Base-by-base conservation (phyloP, 30 jellyfish, hydroid and myxozoan species). In the Aurelia sp. region DNA sequence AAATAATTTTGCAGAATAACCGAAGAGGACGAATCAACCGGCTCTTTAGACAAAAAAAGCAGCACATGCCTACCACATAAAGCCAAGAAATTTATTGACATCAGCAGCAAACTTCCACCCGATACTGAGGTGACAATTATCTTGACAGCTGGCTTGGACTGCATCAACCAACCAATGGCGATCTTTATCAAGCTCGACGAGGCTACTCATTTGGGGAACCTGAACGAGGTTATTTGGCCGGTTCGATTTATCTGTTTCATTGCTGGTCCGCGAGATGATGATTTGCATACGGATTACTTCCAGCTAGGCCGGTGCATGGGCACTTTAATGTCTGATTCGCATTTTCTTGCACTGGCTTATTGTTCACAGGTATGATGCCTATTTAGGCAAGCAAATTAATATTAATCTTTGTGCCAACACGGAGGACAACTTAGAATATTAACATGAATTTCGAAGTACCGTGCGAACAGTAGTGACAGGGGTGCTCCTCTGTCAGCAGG, bases 281-380 rank as follows among this genome's bases (percentile, higher is more conserved):
- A 40, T 12, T 22, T 50, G 16, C 55, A 44, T 44, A 53, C 61
- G 23, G 96, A 91, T 33, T 84, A 73, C 68, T 78, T 62, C 48
- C 86, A 91, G 65, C 47, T 79, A 2, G 97, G 97, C 12, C 75
- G 96, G 16, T 79, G 91, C 59, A 30, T 91, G 33, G 97, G 97
- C 16, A 78, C 93, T 5, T 55, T 91, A 64, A 62, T 84, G 92
- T 84, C 97, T 51, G 84, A 85, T 58, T 37, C 87, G 44, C 30
- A 41, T 57, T 91, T 91, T 59, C 73, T 78, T 18, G 71, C 84
- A 9, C 37, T 82, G 73, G 97, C 96, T 2, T 74, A 76, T 66
- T 60, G 60, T 21, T 75, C 81, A 40, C 75, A 91, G 93, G 97
- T 91, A 85, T 44, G 55, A 9, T 13, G 55, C 55, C 55, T 44